Conservation (phyloP, 2,113 vertebrate genomes). For the Chitala chitala region DNA sequence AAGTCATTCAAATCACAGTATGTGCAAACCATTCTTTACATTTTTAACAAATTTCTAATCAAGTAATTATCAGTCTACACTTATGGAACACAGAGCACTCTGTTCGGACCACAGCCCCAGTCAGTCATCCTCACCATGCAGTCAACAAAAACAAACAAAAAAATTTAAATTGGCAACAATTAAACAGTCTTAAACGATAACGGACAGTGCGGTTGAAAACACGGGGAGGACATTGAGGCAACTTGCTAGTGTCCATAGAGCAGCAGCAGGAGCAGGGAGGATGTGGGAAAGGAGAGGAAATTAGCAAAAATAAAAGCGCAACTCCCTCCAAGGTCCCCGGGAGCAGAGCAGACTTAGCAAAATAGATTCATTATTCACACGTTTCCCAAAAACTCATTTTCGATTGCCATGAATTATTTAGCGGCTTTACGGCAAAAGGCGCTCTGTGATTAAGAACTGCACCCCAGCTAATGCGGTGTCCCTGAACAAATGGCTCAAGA, state of each 20-base stretch:
- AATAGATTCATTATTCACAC: conserved; percentile 57
- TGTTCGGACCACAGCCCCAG: too few relatives aligned
- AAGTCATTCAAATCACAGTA: too few relatives aligned
- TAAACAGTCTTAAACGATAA: not conserved
- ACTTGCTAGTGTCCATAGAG: not conserved
- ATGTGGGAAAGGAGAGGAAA: not conserved
- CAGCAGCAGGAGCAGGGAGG: not conserved
- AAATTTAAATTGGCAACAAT: not conserved
- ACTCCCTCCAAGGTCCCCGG: conserved; percentile 6
- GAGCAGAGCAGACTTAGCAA: conserved; percentile 42
- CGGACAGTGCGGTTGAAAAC: not conserved
- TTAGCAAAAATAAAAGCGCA: conserved; percentile 9
- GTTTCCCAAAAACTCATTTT: conserved; percentile 51
- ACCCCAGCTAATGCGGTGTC: conserved; percentile 37
- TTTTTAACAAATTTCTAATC: too few relatives aligned
- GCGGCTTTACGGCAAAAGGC: conserved; percentile 53
- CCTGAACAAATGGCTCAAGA: not conserved
- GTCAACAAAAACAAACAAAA: not conserved
- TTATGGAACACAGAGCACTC: too few relatives aligned
- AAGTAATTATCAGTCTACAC: too few relatives aligned
- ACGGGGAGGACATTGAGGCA: not conserved
- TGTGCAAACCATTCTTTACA: too few relatives aligned
- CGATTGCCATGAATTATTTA: conserved; percentile 59
- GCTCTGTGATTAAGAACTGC: conserved; percentile 58
- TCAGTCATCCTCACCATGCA: too few relatives aligned